A percentile compares a stretch with the other conserved stretches of the same genome.
phyloP scores from a whole-genome alignment of 2,888 invertebrate genomes.

The Rotaria sp. region DNA sequence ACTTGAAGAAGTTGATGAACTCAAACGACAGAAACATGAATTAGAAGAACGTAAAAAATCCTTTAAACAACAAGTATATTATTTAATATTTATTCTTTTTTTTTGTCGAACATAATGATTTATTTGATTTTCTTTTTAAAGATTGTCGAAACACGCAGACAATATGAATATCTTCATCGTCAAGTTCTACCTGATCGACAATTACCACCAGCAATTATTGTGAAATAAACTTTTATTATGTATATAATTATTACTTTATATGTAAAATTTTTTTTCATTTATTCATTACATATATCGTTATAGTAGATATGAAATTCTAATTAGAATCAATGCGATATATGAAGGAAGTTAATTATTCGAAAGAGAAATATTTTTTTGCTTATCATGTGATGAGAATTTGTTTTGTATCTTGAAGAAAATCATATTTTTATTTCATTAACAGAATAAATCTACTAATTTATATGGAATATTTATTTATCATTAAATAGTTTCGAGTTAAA shows the following conservation, averaged over 20 bases:
- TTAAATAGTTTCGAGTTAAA: too few relatives aligned
- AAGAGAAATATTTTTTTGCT: not conserved
- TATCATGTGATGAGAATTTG: not conserved
- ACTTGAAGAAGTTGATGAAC: slow-evolving; percentile 26
- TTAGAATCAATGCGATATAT: not conserved
- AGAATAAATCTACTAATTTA: not conserved
- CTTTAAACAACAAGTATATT: not conserved
- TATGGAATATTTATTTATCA: not conserved
- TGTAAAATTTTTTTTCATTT: not conserved
- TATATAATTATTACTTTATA: not conserved
- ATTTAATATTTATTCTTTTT: not conserved
- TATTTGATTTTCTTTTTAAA: not conserved
- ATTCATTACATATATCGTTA: not conserved
- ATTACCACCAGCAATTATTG: not conserved
- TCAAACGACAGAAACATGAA: not conserved
- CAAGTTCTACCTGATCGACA: slow-evolving; percentile 7
- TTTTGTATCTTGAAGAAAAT: not conserved
- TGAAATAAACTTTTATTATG: not conserved
- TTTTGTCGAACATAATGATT: not conserved
- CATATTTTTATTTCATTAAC: not conserved
- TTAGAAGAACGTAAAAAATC: not conserved
- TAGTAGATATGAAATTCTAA: not conserved
- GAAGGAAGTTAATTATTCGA: not conserved
- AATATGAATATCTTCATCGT: slow-evolving; percentile 8
- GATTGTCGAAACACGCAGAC: not conserved